A percentile compares a stretch with the other conserved stretches of the same genome.
Evolutionary conservation across 2,797 vertebrate genomes (phyloP).

Genomic region (Trichosurus vulpecula): DNA sequence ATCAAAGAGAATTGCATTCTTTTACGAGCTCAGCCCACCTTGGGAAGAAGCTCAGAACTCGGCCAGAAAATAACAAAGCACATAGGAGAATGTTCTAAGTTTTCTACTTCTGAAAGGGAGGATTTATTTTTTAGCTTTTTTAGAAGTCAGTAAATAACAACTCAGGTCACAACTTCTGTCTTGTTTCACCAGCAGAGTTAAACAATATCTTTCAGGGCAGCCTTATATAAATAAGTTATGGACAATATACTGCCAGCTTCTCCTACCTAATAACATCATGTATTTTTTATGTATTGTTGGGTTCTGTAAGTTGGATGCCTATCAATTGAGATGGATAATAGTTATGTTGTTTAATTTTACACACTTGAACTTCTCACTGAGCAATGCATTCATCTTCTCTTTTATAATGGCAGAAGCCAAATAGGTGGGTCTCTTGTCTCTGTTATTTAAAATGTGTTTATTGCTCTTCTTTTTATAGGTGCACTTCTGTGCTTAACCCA

Average conservation of each 20-base stretch:
- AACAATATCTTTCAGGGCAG: conserved; percentile 64
- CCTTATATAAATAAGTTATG: conserved; percentile 79
- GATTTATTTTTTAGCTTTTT: neutral
- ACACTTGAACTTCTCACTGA: conserved; percentile 72
- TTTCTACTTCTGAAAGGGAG: conserved; percentile 22
- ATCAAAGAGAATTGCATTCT: neutral
- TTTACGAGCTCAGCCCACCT: neutral
- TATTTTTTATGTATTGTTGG: conserved; percentile 79
- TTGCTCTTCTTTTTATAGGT: neutral
- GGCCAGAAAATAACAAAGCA: neutral
- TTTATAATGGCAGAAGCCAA: conserved; percentile 67
- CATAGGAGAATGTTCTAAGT: neutral
- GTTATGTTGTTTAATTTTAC: conserved; percentile 71
- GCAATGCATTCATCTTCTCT: conserved; percentile 75
- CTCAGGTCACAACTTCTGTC: conserved; percentile 4
- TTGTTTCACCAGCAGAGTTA: conserved; percentile 56
- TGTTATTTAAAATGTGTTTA: conserved; percentile 43
- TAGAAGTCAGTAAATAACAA: conserved; percentile 22
- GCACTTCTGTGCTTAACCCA: conserved; percentile 48
- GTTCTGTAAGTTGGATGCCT: conserved; percentile 70
- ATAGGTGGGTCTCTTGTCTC: conserved; percentile 52
- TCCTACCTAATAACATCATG: conserved; percentile 77
- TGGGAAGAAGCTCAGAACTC: neutral
- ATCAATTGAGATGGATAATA: conserved; percentile 77
- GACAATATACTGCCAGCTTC: conserved; percentile 73